Percentiles rank a stretch among this genome's conserved stretches.
These are phyloP conservation scores for Quadroppia sp. DNA, from an alignment of 2,888 invertebrate genomes.

Conservation along the genomic window DNA sequence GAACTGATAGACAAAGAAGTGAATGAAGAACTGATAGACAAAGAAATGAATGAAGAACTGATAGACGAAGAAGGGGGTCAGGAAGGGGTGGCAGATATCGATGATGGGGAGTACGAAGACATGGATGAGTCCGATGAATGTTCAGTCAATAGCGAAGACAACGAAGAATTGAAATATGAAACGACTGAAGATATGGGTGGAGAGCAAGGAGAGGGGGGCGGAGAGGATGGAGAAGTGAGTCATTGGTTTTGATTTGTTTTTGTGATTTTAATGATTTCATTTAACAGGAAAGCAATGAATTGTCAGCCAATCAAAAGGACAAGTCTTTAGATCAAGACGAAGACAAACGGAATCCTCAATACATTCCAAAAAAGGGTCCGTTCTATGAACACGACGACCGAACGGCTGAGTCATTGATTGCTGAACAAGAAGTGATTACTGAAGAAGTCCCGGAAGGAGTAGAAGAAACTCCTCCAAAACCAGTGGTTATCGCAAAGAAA, in stretches of 20 bases:
- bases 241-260: not conserved
- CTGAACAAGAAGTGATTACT: slow-evolving; percentile 29
- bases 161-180: slow-evolving; percentile 48
- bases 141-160: slow-evolving; percentile 48
- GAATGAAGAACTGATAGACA: not conserved
- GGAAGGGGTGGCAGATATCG: slow-evolving; percentile 47
- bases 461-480: slow-evolving; percentile 18
- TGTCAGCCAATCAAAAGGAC: slow-evolving; percentile 43
- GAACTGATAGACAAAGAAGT: slow-evolving; percentile 17
- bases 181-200: slow-evolving; percentile 50
- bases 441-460: slow-evolving; percentile 6
- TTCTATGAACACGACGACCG: slow-evolving; percentile 96
- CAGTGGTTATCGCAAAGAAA: slow-evolving; percentile 14
- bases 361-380: slow-evolving; percentile 90
- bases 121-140: slow-evolving; percentile 48
- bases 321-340: slow-evolving; percentile 81
- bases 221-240: slow-evolving; percentile 57
- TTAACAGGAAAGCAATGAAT: slow-evolving; percentile 42
- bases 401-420: slow-evolving; percentile 46
- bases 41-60: slow-evolving; percentile 28
- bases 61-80: slow-evolving; percentile 10
- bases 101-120: slow-evolving; percentile 45
- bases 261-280: not conserved
- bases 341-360: slow-evolving; percentile 92
- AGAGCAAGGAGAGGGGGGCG: slow-evolving; percentile 57